Base-by-base conservation (phyloP, 2,113 vertebrate genomes). In the Hypomesus transpacificus region DNA sequence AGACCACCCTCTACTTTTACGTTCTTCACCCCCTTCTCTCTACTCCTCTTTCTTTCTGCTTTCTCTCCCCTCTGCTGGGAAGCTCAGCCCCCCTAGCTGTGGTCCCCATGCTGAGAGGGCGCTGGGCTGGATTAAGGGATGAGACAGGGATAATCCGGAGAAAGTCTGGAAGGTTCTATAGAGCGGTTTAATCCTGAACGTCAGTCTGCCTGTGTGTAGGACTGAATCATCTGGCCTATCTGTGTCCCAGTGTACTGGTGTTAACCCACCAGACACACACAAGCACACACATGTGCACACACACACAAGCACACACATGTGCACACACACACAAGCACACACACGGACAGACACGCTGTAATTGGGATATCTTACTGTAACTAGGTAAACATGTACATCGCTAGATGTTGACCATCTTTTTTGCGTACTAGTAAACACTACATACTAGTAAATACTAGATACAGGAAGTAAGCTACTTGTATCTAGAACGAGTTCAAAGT, bases 111-210 rank as follows among this genome's bases (percentile, higher is more conserved):
- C 24, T 68, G 26, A 73, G 58, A 61, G 46, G 65, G 1, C 24
- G 63, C 1, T 56, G 68, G 39, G 39, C 39, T 71, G 76, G 85
- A 78, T 86, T 87, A 89, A 77, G 70, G 77, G 69, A 84, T 80
- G 81, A 84, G 75, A 70, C 39, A 7, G 52, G 16, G 70, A 76
- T 87, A 81, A 88, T 86, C 83, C 84, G 69, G 83, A 82, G 70
- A 84, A 78, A 76, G 74, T 81, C 84, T 83, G 80, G 74, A 3
- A 75, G 75, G 73, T 76, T 78, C 64, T 80, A 81, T 63, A 74
- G 34, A 80, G 78, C 71, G 26, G n/a, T 75, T 34, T 84, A 78
- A 82, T 87, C 70, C 78, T 46, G 39, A 46, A 5, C 3, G 34
- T 6, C 4, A 8, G 39, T 46, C 52, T 56, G 54, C 7, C 21